Base-by-base conservation (phyloP, 2,113 vertebrate genomes). In the Holacanthus passer region DNA sequence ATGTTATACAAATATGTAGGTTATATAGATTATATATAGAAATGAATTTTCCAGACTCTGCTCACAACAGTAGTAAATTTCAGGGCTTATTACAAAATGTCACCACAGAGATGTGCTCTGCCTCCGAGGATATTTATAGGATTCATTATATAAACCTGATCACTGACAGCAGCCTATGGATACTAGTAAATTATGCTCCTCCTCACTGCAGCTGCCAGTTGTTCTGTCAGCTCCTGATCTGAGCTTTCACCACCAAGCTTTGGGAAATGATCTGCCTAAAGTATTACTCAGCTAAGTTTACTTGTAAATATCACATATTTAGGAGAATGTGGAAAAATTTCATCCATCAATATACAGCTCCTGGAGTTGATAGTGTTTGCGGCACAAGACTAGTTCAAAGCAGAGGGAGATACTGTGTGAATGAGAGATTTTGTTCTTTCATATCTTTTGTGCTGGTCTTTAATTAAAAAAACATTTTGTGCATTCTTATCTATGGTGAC, bases 141-240 rank as follows among this genome's bases (percentile, higher is more conserved):
- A 86, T 87, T 86, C 71, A 89, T 92, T 87, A 88, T 70, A 87
- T 85, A 87, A 90, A 88, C 65, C 86, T 85, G 66, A 88, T 88
- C 84, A 79, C 72, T 74, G 71, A 66, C 87, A 86, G 83, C 73
- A 81, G 77, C 66, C 86, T 74, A 73, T 83, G 81, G 78, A 68
- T 64, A 45, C 64, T 68, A 67, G 67, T 91, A 87, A 89, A 91
- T 86, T 53, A 75, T n/a, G 60, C 27, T 73, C 75, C 50, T 85
- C 63, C 14, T 72, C 11, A 43, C 64, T 82, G 62, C 77, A 60
- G 77, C 78, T 65, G 83, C 60, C 68, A 73, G 73, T 82, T 87
- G 55, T 82, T 70, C 69, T 82, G 58, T 81, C 68, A 31, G 67
- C 75, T 60, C 50, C 73, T 67, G 69, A 68, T 84, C 39, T 65